phyloP scores from a whole-genome alignment of 2,797 vertebrate genomes.

The Rhinatrema bivittatum region DNA sequence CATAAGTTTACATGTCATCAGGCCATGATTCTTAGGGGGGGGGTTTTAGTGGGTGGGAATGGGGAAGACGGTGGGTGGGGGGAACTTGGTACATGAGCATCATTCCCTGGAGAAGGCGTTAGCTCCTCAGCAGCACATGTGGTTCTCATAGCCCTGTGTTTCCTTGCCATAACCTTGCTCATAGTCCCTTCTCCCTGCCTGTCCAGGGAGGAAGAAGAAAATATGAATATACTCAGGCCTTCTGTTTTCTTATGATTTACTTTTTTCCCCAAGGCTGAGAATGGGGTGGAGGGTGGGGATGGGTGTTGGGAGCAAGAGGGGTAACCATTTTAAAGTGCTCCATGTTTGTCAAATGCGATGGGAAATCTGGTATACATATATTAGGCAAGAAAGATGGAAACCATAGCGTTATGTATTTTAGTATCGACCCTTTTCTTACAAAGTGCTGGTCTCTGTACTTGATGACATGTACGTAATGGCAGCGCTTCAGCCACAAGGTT shows the following conservation, averaged over 20 bases:
- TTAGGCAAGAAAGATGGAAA: constrained; percentile 45
- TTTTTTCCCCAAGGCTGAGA: too few relatives aligned
- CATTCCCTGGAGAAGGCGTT: constrained; percentile 39
- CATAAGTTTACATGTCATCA: constrained; percentile 51
- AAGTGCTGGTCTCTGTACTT: constrained; percentile 58
- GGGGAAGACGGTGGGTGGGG: too few relatives aligned
- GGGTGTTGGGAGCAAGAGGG: too few relatives aligned
- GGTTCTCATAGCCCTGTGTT: constrained; percentile 26
- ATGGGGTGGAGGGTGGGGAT: constrained; percentile 25
- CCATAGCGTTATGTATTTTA: constrained; percentile 56
- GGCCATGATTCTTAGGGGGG: constrained; percentile 25
- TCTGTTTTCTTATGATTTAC: too few relatives aligned
- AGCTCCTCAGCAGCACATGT: constrained; percentile 38
- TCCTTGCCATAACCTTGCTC: constrained; percentile 29
- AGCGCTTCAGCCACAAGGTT: constrained; percentile 51
- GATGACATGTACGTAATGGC: constrained; percentile 52
- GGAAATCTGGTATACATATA: constrained; percentile 50
- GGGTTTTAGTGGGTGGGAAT: too few relatives aligned
- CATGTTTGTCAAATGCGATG: constrained; percentile 58
- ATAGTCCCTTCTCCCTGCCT: constrained; percentile 28
- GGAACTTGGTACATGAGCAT: constrained; percentile 29
- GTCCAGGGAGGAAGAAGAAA: constrained; percentile 38
- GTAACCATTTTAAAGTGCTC: constrained; percentile 47
- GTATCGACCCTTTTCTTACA: constrained; percentile 64
- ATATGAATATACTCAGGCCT: constrained; percentile 23